Conservation (phyloP, 2,888 invertebrate genomes). For the Baronia brevicornis region DNA sequence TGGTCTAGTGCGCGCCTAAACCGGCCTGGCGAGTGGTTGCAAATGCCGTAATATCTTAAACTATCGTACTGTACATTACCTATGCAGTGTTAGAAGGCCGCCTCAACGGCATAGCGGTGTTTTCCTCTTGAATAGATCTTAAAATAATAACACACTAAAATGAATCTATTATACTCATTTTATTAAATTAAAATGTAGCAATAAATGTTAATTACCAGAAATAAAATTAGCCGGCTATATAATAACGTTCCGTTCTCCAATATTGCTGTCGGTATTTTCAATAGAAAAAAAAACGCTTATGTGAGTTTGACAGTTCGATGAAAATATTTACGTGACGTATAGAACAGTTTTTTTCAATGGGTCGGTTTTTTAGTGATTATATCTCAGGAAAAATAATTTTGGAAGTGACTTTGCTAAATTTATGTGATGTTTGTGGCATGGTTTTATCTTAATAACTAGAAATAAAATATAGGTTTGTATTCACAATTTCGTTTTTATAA, state of each 20-base stretch:
- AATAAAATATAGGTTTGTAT: constrained; percentile 14
- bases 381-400: constrained; percentile 13
- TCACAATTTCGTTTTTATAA: not conserved
- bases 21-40: constrained; percentile 52
- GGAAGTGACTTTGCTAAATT: constrained; percentile 11
- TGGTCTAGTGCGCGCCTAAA: constrained; percentile 33
- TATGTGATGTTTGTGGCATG: constrained; percentile 14
- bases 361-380: constrained; percentile 15
- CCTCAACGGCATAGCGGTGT: constrained; percentile 51
- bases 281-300: constrained; percentile 28
- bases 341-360: constrained; percentile 24
- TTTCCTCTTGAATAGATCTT: constrained; percentile 25
- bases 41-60: constrained; percentile 33
- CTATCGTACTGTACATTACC: constrained; percentile 42
- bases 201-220: too few species aligned
- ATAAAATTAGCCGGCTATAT: too few species aligned
- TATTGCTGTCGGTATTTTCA: constrained; percentile 4
- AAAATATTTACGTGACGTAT: constrained; percentile 52
- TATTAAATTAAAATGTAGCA: too few species aligned
- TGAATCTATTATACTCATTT: too few species aligned
- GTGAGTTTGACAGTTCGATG: constrained; percentile 60
- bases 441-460: constrained; percentile 1
- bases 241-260: constrained; percentile 12
- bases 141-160: constrained; percentile 9
- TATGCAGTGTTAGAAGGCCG: constrained; percentile 67